phyloP scores from a whole-genome alignment of 2,113 vertebrate species.

The Girardinichthys multiradiatus region DNA sequence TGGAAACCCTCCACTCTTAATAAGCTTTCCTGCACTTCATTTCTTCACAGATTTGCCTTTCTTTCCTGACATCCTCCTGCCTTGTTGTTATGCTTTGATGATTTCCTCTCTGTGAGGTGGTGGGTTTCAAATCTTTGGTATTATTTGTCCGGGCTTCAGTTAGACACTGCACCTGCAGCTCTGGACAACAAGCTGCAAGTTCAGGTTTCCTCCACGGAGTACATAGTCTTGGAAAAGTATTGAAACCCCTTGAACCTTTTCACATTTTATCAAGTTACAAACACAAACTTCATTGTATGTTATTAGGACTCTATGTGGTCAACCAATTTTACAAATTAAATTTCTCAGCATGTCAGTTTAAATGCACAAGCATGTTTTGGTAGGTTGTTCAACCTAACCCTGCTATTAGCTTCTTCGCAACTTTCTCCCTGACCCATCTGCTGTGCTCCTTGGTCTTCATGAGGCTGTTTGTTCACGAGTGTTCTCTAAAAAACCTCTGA shows the following conservation, averaged over 20 bases:
- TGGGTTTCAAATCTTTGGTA: conserved; percentile 16
- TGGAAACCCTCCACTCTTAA: conserved; percentile 33
- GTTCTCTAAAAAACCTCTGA: too few relatives aligned
- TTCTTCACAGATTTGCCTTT: conserved; percentile 21
- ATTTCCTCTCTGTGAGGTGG: conserved; percentile 46
- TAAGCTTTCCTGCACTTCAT: conserved; percentile 29
- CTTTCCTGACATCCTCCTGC: conserved; percentile 5
- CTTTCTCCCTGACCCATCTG: too few relatives aligned
- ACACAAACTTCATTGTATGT: too few relatives aligned
- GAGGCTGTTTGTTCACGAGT: too few relatives aligned
- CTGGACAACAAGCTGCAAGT: conserved; percentile 65
- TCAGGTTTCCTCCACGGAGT: background rate
- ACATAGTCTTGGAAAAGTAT: background rate
- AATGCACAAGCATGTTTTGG: too few relatives aligned
- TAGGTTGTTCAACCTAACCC: too few relatives aligned
- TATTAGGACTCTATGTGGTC: too few relatives aligned
- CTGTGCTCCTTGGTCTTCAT: too few relatives aligned
- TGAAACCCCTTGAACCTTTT: background rate
- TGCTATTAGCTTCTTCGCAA: too few relatives aligned
- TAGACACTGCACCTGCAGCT: conserved; percentile 80
- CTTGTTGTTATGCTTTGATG: conserved; percentile 67
- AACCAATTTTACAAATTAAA: too few relatives aligned
- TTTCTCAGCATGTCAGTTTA: too few relatives aligned
- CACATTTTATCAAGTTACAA: background rate
- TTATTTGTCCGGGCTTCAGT: conserved; percentile 70